These are phyloP conservation scores for Dicaeum eximium DNA, from an alignment of 2,113 vertebrate species.

Conservation along the genomic window DNA sequence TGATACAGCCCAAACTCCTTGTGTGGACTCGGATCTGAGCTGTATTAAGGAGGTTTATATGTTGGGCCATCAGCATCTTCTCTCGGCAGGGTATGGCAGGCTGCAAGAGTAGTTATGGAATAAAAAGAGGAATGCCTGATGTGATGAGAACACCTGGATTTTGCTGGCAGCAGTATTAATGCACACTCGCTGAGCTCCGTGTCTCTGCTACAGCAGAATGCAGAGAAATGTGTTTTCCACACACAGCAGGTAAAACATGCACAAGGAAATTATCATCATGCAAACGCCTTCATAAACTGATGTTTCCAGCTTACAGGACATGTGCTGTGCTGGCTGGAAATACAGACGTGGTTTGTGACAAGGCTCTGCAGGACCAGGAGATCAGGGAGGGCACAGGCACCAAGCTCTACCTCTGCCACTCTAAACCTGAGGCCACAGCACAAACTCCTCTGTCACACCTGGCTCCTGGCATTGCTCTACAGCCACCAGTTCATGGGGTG, in stretches of 20 bases:
- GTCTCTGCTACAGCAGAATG: neutral
- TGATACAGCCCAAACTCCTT: neutral
- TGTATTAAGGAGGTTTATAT: neutral
- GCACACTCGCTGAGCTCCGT: neutral
- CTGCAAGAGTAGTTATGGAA: slow-evolving; percentile 43
- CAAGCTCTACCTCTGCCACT: neutral
- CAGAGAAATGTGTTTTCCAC: neutral
- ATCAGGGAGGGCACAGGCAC: neutral
- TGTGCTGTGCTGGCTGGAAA: neutral
- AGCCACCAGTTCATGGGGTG: accelerated
- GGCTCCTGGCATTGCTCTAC: neutral
- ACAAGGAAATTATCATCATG: neutral
- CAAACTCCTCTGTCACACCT: neutral
- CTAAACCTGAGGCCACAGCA: neutral
- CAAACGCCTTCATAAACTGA: neutral
- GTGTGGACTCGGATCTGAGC: neutral
- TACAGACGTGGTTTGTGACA: neutral
- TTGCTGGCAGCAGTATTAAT: slow-evolving; percentile 42
- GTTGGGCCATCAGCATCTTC: slow-evolving; percentile 17
- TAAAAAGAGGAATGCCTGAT: slow-evolving; percentile 50
- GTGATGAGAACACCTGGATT: slow-evolving; percentile 56
- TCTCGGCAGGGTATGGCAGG: slow-evolving; percentile 32
- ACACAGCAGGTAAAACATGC: neutral
- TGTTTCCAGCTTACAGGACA: neutral
- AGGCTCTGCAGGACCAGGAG: neutral